Evolutionary conservation across 2,113 vertebrate genomes (phyloP), one percentile per base, ranked within the genome.

Genomic region (Donacobius atricapilla): DNA sequence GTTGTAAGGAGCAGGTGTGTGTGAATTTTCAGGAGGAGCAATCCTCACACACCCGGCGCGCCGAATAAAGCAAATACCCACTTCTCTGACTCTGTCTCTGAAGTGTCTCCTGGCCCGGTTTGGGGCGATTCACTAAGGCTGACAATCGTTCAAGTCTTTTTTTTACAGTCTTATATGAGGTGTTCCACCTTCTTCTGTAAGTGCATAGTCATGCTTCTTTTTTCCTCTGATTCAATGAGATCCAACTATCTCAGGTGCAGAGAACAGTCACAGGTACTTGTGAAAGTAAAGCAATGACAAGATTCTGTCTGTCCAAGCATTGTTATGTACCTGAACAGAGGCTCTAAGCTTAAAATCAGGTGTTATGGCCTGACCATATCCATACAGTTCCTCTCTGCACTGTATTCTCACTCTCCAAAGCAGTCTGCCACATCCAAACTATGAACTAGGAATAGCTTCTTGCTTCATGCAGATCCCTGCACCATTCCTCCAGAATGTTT

Each of bases 371-470:
- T 61, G 19, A 54, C 40, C 33, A 69, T 17, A 71, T 19, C 61
- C 35, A 33, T 40, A 25, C 21, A 0, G 0, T 16, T 58, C 23
- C 18, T 7, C 50, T n/a, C 53, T 47, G 22, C 31, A 37, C 44
- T 60, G 13, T 23, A 40, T 15, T n/a, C 13, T 53, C 45, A 28
- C 6, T 10, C 12, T 47, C 40, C n/a, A 28, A 75, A 85, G 22
- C n/a, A 45, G 30, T 5, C 10, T 54, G 44, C 23, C 39, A 64
- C 53, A 75, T 19, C 35, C 33, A 18, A 56, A 60, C 39, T 39
- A 27, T 6, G 16, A 14, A 79, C 3, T 19, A 82, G n/a, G 11
- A 85, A 68, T 3, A 80, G 54, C 15, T 58, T 47, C 60, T 81
- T 57, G n/a, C 60, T n/a, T 60, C 23, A 17, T 31, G 48, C 48